Percentiles rank a stretch among this genome's conserved stretches.
phyloP scores from a whole-genome alignment of 1,140 invertebrate genomes.

The Drosophila nannoptera region DNA sequence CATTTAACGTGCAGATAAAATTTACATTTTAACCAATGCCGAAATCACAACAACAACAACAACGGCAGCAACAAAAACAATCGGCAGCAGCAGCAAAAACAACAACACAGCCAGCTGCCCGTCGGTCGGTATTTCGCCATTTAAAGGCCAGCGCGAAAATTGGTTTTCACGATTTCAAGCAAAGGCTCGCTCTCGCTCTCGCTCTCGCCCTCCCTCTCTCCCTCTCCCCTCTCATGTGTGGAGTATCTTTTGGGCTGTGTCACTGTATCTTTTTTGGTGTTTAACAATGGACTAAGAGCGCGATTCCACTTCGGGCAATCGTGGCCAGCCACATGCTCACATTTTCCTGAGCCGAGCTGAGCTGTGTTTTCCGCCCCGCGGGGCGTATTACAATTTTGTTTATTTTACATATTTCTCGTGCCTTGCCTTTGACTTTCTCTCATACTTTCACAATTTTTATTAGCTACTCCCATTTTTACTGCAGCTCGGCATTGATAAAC shows the following conservation, averaged over 20 bases:
- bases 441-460: slow-evolving; percentile 22
- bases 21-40: slow-evolving; percentile 59
- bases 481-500: slow-evolving; percentile 29
- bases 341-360: slow-evolving; percentile 2
- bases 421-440: slow-evolving; percentile 8
- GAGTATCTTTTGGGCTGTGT: slow-evolving; percentile 16
- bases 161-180: slow-evolving; percentile 20
- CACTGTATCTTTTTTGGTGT: slow-evolving; percentile 9
- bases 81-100: no score
- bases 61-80: no score
- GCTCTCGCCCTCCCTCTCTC: background rate
- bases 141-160: slow-evolving; percentile 30
- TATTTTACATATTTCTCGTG: slow-evolving; percentile 5
- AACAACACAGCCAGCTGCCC: background rate
- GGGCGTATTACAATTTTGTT: slow-evolving; percentile 33
- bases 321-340: slow-evolving; percentile 4
- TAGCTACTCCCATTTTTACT: slow-evolving; percentile 36
- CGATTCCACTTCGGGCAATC: background rate
- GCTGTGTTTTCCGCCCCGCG: background rate
- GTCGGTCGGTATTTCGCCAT: slow-evolving; percentile 17
- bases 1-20: slow-evolving; percentile 63
- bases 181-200: no score
- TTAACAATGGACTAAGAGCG: background rate
- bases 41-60: slow-evolving; percentile 5
- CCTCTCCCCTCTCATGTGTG: background rate